Evolutionary conservation across 2,888 invertebrate genomes (phyloP), one percentile per base, ranked within the genome.

Genomic region (Zelleria hepariella): DNA sequence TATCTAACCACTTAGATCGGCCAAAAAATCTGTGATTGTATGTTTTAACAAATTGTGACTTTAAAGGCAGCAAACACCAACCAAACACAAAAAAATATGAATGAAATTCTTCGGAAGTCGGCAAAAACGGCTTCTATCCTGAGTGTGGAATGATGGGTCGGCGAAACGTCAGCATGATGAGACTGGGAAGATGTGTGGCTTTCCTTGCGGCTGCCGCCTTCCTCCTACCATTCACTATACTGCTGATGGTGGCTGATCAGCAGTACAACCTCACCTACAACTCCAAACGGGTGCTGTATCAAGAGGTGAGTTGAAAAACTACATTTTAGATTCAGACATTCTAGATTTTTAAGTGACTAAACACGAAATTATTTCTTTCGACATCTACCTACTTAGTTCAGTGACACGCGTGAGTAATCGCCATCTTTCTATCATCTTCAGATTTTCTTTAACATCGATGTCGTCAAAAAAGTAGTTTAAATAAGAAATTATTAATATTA

Each of bases 171-270:
- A 86, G 87, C 67, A 82, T 87, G 75, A 82, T 89, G 77, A 80
- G 90, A 51, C 72, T 91, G 24, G 85, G 91, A 57, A 78, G 91
- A 68, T 91, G 91, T 66, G 87, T 91, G 58, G 88, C 91, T 1
- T 91, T 91, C 71, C 86, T 91, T 61, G 91, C 90, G 18, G 91
- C 91, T 1, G 90, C 91, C 1, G 91, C 91, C 59, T 89, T 91
- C 64, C 82, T 91, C 23, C 87, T 91, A 7, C 91, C 91, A 1
- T 83, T 91, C 73, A 84, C 91, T 61, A 91, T 92, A 10, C 78
- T 92, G 55, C 78, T 92, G 63, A 91, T 92, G 78, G 90, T 91
- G 18, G 91, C 91, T 3, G 92, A 91, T 66, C 90, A 90, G 69
- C 91, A 91, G 71, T 90, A 91, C 81, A 87, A 91, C 73, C 87